These are phyloP conservation scores for Leptinotarsa defecta DNA, from an alignment of 1,140 invertebrate species.

Conservation along the genomic window DNA sequence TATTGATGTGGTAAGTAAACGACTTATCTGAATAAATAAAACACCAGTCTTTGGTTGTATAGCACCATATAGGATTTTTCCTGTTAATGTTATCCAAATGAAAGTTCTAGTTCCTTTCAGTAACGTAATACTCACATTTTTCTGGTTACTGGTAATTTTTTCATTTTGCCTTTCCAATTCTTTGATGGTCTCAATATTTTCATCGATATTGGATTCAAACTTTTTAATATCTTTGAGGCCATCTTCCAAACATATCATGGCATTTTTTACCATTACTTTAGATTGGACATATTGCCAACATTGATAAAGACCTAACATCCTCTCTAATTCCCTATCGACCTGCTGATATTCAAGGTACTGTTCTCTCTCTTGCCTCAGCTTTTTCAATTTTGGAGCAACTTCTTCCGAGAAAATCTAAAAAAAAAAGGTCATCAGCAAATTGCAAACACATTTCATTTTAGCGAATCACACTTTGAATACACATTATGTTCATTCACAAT, in stretches of 20 bases:
- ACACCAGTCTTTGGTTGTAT: no score
- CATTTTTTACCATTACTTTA: constrained; percentile 60
- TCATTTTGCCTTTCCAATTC: constrained; percentile 62
- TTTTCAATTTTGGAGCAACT: constrained; percentile 84
- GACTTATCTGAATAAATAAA: no score
- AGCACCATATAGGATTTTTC: no score
- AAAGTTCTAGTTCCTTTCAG: not conserved
- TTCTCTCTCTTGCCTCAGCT: constrained; percentile 82
- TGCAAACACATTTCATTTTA: not conserved
- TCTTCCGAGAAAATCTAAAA: constrained; percentile 83
- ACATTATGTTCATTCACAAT: no score
- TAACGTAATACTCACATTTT: constrained; percentile 60
- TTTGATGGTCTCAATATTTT: constrained; percentile 56
- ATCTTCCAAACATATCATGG: constrained; percentile 60
- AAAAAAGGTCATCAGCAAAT: not conserved
- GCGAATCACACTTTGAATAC: no score
- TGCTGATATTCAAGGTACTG: constrained; percentile 90
- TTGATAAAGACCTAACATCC: constrained; percentile 75
- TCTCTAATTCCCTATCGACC: constrained; percentile 83
- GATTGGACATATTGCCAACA: constrained; percentile 74
- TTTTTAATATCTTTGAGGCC: constrained; percentile 61
- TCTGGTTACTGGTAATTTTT: constrained; percentile 60
- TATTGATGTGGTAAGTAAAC: no score
- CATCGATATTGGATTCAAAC: constrained; percentile 61
- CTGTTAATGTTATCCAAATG: no score